These are phyloP conservation scores for Mnemiopsis leidyi DNA, from an alignment of 37 sponge, comb jelly and placozoan species.

Conservation along the genomic window DNA sequence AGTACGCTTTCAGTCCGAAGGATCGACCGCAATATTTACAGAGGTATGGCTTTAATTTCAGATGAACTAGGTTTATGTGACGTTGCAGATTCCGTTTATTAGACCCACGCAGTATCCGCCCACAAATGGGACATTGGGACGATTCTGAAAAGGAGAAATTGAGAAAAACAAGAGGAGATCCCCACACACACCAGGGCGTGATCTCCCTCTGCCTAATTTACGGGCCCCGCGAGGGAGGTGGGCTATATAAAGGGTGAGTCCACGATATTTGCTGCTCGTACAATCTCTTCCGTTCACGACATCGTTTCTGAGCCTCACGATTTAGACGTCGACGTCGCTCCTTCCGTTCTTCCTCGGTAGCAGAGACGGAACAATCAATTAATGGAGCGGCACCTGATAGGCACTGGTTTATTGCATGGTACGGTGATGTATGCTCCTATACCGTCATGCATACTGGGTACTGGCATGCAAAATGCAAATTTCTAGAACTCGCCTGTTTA, in stretches of 20 bases:
- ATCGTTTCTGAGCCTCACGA: conserved; percentile 51
- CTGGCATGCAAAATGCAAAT: neutral
- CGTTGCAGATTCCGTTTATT: conserved; percentile 58
- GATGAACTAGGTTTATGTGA: conserved; percentile 36
- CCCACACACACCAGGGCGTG: neutral
- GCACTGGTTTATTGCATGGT: neutral
- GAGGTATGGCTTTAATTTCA: conserved; percentile 40
- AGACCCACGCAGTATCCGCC: neutral
- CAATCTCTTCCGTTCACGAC: conserved; percentile 9
- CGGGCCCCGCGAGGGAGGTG: neutral
- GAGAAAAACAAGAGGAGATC: neutral
- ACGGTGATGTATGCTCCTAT: neutral
- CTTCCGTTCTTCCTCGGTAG: conserved; percentile 43
- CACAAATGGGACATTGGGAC: conserved; percentile 21
- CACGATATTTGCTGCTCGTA: neutral
- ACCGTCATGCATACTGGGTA: neutral
- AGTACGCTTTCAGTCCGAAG: conserved; percentile 55
- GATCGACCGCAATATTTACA: neutral
- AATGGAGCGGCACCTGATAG: neutral
- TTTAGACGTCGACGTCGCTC: conserved; percentile 26
- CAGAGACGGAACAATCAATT: neutral
- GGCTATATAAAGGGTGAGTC: neutral
- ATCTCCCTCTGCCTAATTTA: neutral
- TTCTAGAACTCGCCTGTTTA: no score
- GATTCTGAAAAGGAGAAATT: conserved; percentile 13